These are phyloP conservation scores for Podarcis lilfordi DNA, from an alignment of 2,797 vertebrate genomes.

Conservation along the genomic window DNA sequence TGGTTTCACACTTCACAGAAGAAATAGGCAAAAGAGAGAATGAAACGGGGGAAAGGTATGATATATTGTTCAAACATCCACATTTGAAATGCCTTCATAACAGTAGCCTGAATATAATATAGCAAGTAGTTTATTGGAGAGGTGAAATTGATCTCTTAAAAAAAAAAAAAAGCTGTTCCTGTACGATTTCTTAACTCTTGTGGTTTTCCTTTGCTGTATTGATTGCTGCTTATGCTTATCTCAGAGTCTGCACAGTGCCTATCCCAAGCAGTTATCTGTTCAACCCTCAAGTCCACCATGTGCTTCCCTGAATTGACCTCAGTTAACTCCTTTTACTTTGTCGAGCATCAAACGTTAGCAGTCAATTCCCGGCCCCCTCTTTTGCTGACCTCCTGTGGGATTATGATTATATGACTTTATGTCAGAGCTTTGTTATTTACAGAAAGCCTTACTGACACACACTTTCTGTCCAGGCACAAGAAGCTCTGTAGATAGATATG, in stretches of 20 bases:
- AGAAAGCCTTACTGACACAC: conserved; percentile 2
- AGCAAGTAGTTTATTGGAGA: conserved; percentile 40
- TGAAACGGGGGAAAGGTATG: background rate
- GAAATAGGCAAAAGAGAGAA: conserved; percentile 22
- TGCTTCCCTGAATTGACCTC: conserved; percentile 48
- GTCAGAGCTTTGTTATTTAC: conserved; percentile 9
- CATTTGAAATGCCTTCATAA: conserved; percentile 50
- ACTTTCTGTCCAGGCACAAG: background rate
- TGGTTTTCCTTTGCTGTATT: conserved; percentile 65
- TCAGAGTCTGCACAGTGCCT: conserved; percentile 30
- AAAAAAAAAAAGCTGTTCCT: conserved; percentile 33
- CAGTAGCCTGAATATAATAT: conserved; percentile 63
- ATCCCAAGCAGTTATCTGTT: conserved; percentile 50
- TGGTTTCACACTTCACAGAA: conserved; percentile 47
- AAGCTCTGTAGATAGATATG: background rate
- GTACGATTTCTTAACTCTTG: conserved; percentile 62
- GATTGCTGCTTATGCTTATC: conserved; percentile 63
- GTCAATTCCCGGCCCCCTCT: conserved; percentile 6
- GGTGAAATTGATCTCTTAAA: conserved; percentile 39
- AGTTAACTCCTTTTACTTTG: conserved; percentile 48
- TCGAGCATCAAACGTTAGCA: conserved; percentile 34
- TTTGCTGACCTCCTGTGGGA: conserved; percentile 23
- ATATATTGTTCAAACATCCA: conserved; percentile 42
- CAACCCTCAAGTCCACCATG: background rate
- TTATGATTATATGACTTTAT: conserved; percentile 37